These are phyloP conservation scores for Sphyrna mokarran DNA, from an alignment of 2,113 vertebrate genomes.

Conservation along the genomic window DNA sequence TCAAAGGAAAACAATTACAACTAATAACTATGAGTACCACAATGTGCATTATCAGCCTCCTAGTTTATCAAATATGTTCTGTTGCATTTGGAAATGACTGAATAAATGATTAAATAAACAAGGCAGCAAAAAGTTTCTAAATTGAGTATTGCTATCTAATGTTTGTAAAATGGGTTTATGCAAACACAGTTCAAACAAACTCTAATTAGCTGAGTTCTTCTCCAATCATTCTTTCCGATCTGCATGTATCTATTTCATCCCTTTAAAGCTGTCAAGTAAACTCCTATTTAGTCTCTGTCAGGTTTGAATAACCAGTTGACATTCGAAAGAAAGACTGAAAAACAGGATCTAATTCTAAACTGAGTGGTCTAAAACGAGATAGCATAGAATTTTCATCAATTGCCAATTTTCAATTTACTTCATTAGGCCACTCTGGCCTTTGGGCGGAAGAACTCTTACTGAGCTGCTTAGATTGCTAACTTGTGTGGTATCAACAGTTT, in stretches of 20 bases:
- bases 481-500: conserved; percentile 67
- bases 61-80: background rate
- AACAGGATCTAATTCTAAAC: background rate
- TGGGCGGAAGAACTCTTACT: background rate
- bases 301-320: background rate
- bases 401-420: conserved; percentile 3
- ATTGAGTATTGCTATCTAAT: background rate
- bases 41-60: background rate
- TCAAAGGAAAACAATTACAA: background rate
- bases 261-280: background rate
- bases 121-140: background rate
- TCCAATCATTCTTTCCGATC: background rate
- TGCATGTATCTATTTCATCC: background rate
- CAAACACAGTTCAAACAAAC: background rate
- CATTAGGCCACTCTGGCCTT: conserved; percentile 5
- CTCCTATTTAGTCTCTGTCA: background rate
- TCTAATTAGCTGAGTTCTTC: background rate
- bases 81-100: background rate
- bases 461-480: conserved; percentile 42
- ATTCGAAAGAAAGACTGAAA: background rate
- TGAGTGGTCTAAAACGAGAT: background rate
- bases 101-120: conserved; percentile 18
- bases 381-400: conserved; percentile 15
- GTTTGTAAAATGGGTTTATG: background rate
- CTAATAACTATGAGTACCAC: background rate